phyloP scores from a whole-genome alignment of 2,113 vertebrate genomes.

The Scatophagus argus region DNA sequence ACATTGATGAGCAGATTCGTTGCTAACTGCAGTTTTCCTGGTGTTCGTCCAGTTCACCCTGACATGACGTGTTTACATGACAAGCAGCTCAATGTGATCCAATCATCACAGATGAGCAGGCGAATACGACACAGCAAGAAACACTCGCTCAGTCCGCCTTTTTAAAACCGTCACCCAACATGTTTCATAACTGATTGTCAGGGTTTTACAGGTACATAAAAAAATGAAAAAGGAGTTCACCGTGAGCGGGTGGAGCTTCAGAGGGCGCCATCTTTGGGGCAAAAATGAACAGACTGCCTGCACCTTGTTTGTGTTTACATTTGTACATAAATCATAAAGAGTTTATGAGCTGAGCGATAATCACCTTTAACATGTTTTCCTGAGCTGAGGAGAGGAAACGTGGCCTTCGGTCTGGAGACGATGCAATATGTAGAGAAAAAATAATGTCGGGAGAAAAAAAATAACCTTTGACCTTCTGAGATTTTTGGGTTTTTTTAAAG shows the following conservation, averaged over 20 bases:
- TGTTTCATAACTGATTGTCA: too few relatives aligned
- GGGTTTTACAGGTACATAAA: too few relatives aligned
- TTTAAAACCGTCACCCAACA: too few relatives aligned
- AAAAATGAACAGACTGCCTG: neutral
- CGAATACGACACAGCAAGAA: too few relatives aligned
- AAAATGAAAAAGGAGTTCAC: too few relatives aligned
- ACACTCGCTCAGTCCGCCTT: too few relatives aligned
- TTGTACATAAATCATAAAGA: conserved; percentile 87
- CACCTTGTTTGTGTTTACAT: conserved; percentile 88
- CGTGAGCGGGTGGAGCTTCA: conserved; percentile 29
- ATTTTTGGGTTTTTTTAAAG: conserved; percentile 63
- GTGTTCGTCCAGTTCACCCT: too few relatives aligned
- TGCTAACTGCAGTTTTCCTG: too few relatives aligned
- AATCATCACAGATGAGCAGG: too few relatives aligned
- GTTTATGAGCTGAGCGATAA: conserved; percentile 56
- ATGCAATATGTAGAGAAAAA: conserved; percentile 80
- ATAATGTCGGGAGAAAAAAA: conserved; percentile 34
- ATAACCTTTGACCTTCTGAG: neutral
- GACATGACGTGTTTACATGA: too few relatives aligned
- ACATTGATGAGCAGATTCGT: too few relatives aligned
- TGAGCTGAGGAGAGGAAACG: conserved; percentile 62
- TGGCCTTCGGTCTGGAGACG: conserved; percentile 69
- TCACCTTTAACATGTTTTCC: conserved; percentile 11
- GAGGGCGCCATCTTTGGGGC: neutral
- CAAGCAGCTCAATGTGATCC: too few relatives aligned